Conservation (phyloP, 2,113 vertebrate species). For the Spilogale gracilis region DNA sequence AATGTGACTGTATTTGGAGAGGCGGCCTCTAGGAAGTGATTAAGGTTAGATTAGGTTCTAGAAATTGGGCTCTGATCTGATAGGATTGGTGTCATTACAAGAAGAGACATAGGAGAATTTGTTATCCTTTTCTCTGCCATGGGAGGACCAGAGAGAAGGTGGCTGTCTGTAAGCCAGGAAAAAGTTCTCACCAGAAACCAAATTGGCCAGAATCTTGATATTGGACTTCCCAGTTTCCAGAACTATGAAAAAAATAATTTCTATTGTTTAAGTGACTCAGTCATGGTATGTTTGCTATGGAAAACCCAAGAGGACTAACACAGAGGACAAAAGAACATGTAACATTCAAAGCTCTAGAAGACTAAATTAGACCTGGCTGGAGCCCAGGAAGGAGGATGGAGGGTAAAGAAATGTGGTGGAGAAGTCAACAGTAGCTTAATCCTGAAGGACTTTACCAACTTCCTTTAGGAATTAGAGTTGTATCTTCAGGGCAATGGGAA, state of each 20-base stretch:
- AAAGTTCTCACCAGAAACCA: neutral
- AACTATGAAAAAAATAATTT: neutral
- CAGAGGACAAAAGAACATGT: neutral
- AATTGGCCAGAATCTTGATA: neutral
- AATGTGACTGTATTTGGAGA: neutral
- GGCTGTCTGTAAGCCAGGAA: neutral
- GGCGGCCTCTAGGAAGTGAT: neutral
- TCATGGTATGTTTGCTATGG: neutral
- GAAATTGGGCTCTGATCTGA: neutral
- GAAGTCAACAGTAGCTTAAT: neutral
- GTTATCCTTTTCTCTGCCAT: neutral
- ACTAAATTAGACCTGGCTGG: neutral
- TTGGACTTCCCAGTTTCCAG: neutral
- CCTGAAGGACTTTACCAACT: neutral
- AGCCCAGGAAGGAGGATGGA: neutral
- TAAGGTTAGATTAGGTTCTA: neutral
- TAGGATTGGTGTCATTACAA: neutral
- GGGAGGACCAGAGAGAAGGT: neutral
- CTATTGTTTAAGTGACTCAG: neutral
- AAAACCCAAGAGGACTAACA: neutral
- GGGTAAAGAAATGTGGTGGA: neutral
- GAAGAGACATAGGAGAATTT: neutral
- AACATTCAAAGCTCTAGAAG: neutral
- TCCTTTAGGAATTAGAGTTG: neutral
- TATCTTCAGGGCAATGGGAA: neutral